Conservation (phyloP, 2,797 vertebrate genomes). For the Decapterus maruadsi region DNA sequence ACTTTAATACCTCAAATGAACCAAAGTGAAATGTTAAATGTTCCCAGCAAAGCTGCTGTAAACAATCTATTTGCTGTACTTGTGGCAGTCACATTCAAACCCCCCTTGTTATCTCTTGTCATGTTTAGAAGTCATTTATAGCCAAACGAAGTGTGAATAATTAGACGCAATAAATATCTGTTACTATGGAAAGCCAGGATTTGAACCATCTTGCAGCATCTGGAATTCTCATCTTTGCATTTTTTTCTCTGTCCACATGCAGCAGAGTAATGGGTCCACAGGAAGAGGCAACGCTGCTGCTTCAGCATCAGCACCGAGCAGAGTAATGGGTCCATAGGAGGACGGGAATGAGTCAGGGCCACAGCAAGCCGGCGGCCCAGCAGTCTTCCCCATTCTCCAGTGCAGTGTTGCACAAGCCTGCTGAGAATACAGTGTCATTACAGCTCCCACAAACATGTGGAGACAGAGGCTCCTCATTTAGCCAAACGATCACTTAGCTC, state of each 20-base stretch:
- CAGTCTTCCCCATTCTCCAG: constrained; percentile 89
- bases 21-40: not conserved
- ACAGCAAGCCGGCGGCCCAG: constrained; percentile 91
- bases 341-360: constrained; percentile 88
- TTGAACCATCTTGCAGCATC: constrained; percentile 90
- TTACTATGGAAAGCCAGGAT: constrained; percentile 88
- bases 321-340: constrained; percentile 94
- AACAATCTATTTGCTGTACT: constrained; percentile 2
- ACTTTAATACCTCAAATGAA: not conserved
- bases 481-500: constrained; percentile 97
- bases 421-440: constrained; percentile 94
- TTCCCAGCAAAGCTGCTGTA: not conserved
- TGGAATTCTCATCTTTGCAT: constrained; percentile 87
- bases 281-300: constrained; percentile 88
- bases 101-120: constrained; percentile 36
- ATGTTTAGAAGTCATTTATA: constrained; percentile 61
- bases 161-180: constrained; percentile 64
- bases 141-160: constrained; percentile 68
- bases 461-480: constrained; percentile 94
- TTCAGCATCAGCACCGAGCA: constrained; percentile 90
- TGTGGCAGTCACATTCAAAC: not conserved
- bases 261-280: constrained; percentile 93
- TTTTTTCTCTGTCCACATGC: constrained; percentile 71
- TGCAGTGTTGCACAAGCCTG: constrained; percentile 91
- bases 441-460: constrained; percentile 91